These are phyloP conservation scores for Shinisaurus crocodilurus DNA, from an alignment of 2,113 vertebrate genomes.

Conservation along the genomic window DNA sequence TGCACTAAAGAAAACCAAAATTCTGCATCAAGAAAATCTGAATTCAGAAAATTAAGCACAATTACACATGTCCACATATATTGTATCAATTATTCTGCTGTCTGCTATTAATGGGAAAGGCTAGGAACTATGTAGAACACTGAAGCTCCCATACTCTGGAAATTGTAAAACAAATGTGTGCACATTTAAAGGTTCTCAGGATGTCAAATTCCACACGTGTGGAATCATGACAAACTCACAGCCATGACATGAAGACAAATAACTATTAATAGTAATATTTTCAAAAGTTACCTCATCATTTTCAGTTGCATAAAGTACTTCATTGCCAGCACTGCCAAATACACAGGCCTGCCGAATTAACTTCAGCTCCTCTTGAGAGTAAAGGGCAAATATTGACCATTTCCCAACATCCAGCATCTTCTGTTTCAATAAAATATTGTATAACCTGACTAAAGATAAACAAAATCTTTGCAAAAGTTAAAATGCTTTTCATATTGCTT, in stretches of 20 bases:
- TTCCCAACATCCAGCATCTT: slow-evolving; percentile 98
- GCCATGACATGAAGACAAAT: not conserved
- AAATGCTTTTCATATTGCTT: slow-evolving; percentile 12
- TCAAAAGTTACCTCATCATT: slow-evolving; percentile 89
- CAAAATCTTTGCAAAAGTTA: not conserved
- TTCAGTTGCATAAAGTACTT: slow-evolving; percentile 93
- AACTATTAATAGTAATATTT: not conserved
- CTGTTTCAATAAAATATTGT: slow-evolving; percentile 69
- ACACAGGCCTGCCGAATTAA: slow-evolving; percentile 94
- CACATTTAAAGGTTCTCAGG: not conserved
- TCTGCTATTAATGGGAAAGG: not conserved
- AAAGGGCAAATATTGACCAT: slow-evolving; percentile 97
- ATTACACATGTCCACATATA: not conserved
- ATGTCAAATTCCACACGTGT: not conserved
- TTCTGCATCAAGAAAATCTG: not conserved
- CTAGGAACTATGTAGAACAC: not conserved
- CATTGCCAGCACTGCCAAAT: slow-evolving; percentile 93
- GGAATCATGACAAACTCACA: not conserved
- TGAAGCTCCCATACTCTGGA: not conserved
- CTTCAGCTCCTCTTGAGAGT: slow-evolving; percentile 90
- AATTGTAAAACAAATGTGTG: not conserved
- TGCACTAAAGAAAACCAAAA: not conserved
- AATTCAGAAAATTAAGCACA: not conserved
- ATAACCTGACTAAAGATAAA: slow-evolving; percentile 55
- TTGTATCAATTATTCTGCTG: not conserved